Base-by-base conservation (phyloP, 2,888 invertebrate genomes). In the Glaucopsyche alexis region DNA sequence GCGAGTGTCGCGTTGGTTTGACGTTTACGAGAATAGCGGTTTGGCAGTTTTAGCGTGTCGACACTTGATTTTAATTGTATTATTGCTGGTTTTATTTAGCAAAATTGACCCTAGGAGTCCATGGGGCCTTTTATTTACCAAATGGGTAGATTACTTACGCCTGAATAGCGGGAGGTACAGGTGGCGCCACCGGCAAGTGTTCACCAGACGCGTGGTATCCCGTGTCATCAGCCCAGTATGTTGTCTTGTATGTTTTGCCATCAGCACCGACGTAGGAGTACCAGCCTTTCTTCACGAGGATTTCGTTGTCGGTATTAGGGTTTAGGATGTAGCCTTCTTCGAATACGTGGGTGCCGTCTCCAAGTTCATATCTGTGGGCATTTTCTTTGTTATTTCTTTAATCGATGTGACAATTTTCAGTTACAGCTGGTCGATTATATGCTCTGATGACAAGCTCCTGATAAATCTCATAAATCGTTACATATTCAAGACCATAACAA, bases 161-260 rank as follows among this genome's bases (percentile, higher is more conserved):
- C 73, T 91, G 89, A 66, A 89, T 87, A 64, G 85, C 88, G 0
- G 85, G 78, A 5, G 90, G 90, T n/a, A 87, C 82, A 0, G 92
- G 88, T 0, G 89, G 89, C 1, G 93, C 85, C 7, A 84, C 89
- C 7, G 93, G 93, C 42, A 93, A 79, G 74, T 93, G 93, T 73
- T 88, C 91, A 1, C 93, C 93, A 38, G 76, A 84, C 0, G 93
- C 91, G 72, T 92, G 91, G 88, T 81, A 93, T 0, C 93, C 93
- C 40, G 85, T 89, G 29, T 88, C 82, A 77, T 93, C 93, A 42
- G 93, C 93, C 85, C 88, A 91, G 81, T 88, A 93, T 1, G 83
- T 88, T 40, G 90, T 89, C 0, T 89, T 88, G 87, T 93, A 93
- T 11, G 83, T 81, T 77, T 86, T 89, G 78, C 92, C 93, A 64